phyloP scores from a whole-genome alignment of 1,140 invertebrate genomes.

The Meloidogyne exigua region DNA sequence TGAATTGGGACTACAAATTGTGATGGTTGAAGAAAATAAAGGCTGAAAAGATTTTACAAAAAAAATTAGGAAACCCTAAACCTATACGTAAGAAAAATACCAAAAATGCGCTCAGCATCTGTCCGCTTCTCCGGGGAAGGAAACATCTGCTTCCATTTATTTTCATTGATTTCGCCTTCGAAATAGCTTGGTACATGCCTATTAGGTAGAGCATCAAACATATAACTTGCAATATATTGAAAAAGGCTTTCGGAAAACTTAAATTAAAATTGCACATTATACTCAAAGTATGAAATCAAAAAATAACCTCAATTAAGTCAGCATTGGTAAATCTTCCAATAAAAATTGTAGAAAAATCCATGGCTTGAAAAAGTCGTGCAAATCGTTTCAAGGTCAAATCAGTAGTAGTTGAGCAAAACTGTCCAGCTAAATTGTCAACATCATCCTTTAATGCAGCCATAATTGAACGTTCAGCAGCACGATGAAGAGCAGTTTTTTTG shows the following conservation, averaged over 20 bases:
- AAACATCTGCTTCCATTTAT: background rate
- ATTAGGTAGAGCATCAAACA: slow-evolving; percentile 12
- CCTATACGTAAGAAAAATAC: slow-evolving; percentile 34
- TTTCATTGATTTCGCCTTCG: background rate
- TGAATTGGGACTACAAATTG: slow-evolving; percentile 32
- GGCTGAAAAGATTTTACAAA: background rate
- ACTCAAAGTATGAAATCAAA: background rate
- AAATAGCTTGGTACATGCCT: slow-evolving; percentile 6
- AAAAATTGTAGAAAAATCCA: slow-evolving; percentile 40
- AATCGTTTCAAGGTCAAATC: slow-evolving; percentile 19
- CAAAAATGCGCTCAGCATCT: slow-evolving; percentile 35
- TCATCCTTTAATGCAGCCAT: slow-evolving; percentile 22
- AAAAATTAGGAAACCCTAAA: background rate
- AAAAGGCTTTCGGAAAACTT: slow-evolving; percentile 36
- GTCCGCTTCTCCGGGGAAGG: background rate
- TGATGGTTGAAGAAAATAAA: slow-evolving; percentile 38
- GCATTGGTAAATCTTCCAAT: slow-evolving; percentile 37
- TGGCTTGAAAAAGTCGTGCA: slow-evolving; percentile 29
- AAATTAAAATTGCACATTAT: background rate
- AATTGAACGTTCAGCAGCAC: slow-evolving; percentile 12
- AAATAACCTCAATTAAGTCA: slow-evolving; percentile 35
- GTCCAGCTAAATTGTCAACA: slow-evolving; percentile 20
- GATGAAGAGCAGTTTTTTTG: background rate
- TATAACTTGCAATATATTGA: slow-evolving; percentile 31
- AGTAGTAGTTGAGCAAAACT: slow-evolving; percentile 20